Evolutionary conservation across 1,140 invertebrate species (phyloP), one percentile per base, ranked within the genome.

Genomic region (Lineus longissimus): DNA sequence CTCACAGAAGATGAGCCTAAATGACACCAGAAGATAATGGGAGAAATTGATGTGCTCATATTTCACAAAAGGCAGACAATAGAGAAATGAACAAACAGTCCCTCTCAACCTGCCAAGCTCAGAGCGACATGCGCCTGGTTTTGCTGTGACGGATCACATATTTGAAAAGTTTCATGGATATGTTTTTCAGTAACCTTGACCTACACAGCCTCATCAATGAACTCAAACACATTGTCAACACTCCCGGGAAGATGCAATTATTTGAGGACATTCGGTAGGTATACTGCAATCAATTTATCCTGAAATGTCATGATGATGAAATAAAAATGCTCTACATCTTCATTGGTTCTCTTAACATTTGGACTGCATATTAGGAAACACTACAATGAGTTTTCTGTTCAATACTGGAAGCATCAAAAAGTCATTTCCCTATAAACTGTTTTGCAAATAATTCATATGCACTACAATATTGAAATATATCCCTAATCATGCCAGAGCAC

Each of bases 191-290:
- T 29, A 58, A 64, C 1, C 59, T 70, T n/a, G 73, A 77, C 36
- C 63, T 78, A 9, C 51, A 62, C 23, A 61, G 41, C n/a, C 58
- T 78, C 31, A 58, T 78, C 54, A 45, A 54, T 7, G 71, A 76
- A 17, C 60, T 78, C 56, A 70, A 69, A 36, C 43, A 59, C 23
- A 57, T 76, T 0, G 62, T 78, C 17, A 71, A 78, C 69, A 75
- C 76, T 25, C 76, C 76, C 29, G 47, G 57, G 2, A 76, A 73
- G 64, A 60, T 78, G 41, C 71, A 75, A 30, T 67, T 78, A 11
- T 78, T 68, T 69, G 76, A 78, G n/a, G 63, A 68, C 62, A 70
- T 78, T 55, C 76, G 76, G 76, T 77, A 59, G 65, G 60, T n/a
- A 36, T 17, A 36, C n/a, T 51, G 13, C 2, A 51, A 29, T 11